Evolutionary conservation across 2,113 vertebrate genomes (phyloP).

Genomic region (Raja brachyura): DNA sequence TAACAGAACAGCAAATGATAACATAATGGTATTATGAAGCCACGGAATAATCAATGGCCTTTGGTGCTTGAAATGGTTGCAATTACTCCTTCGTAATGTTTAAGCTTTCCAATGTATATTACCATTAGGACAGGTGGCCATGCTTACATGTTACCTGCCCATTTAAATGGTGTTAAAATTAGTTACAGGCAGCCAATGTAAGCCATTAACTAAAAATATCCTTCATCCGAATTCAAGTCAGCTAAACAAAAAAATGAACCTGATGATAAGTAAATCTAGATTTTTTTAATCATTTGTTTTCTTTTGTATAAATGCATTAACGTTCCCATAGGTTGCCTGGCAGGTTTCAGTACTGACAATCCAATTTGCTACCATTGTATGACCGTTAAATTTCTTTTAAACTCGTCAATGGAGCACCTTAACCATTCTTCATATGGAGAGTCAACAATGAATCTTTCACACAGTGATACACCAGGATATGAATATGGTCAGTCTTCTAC

Average conservation of each 20-base stretch:
- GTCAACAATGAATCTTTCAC: constrained; percentile 44
- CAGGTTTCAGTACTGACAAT: constrained; percentile 55
- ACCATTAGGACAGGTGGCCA: not conserved
- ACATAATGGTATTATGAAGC: not conserved
- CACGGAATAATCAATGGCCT: constrained; percentile 8
- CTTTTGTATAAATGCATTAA: constrained; percentile 54
- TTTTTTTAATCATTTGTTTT: constrained; percentile 40
- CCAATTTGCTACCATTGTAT: constrained; percentile 58
- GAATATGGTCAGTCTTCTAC: constrained; percentile 48
- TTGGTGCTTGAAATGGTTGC: not conserved
- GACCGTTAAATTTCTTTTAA: constrained; percentile 21
- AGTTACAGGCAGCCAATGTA: constrained; percentile 5
- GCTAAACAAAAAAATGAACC: constrained; percentile 31
- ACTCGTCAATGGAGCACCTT: constrained; percentile 38
- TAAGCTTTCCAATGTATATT: not conserved
- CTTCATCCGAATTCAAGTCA: constrained; percentile 1
- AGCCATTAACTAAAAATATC: constrained; percentile 22
- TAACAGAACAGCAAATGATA: constrained; percentile 32
- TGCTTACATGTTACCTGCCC: not conserved
- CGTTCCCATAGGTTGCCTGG: constrained; percentile 56
- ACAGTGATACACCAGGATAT: constrained; percentile 41
- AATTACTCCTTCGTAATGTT: constrained; percentile 12
- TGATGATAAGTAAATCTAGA: constrained; percentile 30
- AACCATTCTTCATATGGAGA: constrained; percentile 17
- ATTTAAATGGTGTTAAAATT: not conserved